Evolutionary conservation across 1,140 invertebrate genomes (phyloP).

Genomic region (Listronotus oregonensis): DNA sequence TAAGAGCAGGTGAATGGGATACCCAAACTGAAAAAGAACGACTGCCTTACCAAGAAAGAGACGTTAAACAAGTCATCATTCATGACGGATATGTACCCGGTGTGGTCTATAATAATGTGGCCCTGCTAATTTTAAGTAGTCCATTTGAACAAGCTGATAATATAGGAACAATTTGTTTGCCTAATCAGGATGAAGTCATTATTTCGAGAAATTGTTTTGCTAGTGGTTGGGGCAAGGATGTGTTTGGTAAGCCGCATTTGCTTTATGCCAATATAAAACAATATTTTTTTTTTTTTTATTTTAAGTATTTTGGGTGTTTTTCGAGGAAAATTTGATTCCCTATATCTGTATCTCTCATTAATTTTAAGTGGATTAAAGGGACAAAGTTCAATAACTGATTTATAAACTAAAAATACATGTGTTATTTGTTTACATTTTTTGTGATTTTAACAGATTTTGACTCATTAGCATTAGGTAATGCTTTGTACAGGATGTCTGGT

Average conservation of each 20-base stretch:
- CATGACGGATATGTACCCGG: constrained; percentile 61
- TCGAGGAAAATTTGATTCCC: too few relatives aligned
- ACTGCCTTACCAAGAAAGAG: constrained; percentile 65
- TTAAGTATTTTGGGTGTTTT: too few relatives aligned
- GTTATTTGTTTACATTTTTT: too few relatives aligned
- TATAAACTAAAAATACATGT: too few relatives aligned
- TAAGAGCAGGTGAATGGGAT: constrained; percentile 77
- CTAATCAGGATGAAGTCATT: constrained; percentile 54
- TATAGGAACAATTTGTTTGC: constrained; percentile 69
- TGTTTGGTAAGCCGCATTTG: constrained; percentile 63
- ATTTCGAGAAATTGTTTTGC: constrained; percentile 69
- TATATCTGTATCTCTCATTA: too few relatives aligned
- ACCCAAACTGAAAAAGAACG: constrained; percentile 70
- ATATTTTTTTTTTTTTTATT: too few relatives aligned
- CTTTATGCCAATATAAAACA: too few relatives aligned
- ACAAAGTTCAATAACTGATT: too few relatives aligned
- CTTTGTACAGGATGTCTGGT: too few relatives aligned
- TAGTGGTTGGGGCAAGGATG: constrained; percentile 83
- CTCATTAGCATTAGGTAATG: too few relatives aligned
- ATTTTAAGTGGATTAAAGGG: too few relatives aligned
- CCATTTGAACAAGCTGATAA: constrained; percentile 64
- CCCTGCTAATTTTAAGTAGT: constrained; percentile 62
- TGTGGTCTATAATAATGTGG: constrained; percentile 64
- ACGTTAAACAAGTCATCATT: constrained; percentile 60
- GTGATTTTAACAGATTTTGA: too few relatives aligned